These are phyloP conservation scores for Conchocele bisecta DNA, from an alignment of 2,888 invertebrate species.

Conservation along the genomic window DNA sequence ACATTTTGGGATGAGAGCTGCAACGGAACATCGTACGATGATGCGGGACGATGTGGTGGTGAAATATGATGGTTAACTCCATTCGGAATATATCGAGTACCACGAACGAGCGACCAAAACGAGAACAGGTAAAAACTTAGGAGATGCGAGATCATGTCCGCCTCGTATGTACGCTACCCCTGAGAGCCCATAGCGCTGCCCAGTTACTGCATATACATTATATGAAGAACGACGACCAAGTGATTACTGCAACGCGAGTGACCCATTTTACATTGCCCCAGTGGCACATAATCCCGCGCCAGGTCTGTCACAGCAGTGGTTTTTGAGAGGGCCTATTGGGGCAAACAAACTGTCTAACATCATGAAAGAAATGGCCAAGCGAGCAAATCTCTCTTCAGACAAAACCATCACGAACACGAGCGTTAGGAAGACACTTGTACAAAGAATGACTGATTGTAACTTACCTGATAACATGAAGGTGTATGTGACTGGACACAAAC, in stretches of 20 bases:
- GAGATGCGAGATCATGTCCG: not conserved
- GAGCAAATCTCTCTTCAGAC: not conserved
- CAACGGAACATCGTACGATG: conserved; percentile 10
- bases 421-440: conserved; percentile 22
- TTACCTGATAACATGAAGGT: conserved; percentile 8
- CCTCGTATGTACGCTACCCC: conserved; percentile 12
- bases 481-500: conserved; percentile 23
- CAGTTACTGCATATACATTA: conserved; percentile 6
- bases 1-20: conserved; percentile 21
- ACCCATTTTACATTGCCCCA: conserved; percentile 16
- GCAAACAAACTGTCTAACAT: conserved; percentile 16
- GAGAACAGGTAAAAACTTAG: conserved; percentile 14
- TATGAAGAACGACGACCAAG: conserved; percentile 11
- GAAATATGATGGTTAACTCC: conserved; percentile 1
- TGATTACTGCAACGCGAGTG: conserved; percentile 4
- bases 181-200: not conserved
- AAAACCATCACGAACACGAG: conserved; percentile 9
- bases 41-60: conserved; percentile 6
- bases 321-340: conserved; percentile 1
- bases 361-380: no score
- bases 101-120: conserved; percentile 27
- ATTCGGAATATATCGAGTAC: conserved; percentile 12
- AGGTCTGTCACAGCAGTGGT: not conserved
- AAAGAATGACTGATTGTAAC: conserved; percentile 26
- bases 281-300: not conserved